Evolutionary conservation across 2,113 vertebrate species (phyloP), one percentile per base, ranked within the genome.

Genomic region (Proteles cristata): DNA sequence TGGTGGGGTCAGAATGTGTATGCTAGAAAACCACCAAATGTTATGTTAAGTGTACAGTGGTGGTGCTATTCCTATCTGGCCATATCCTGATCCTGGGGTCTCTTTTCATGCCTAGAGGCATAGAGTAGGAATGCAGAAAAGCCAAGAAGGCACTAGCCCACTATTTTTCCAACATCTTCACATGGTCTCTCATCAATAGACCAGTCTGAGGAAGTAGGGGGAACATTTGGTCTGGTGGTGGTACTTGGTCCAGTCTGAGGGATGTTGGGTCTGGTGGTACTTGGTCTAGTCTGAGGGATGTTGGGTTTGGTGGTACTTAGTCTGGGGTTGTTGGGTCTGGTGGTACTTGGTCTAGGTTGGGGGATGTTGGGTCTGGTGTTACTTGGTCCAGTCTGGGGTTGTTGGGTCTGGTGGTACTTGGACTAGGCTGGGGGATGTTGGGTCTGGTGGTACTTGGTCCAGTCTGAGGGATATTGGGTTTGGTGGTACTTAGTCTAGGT

Each of bases 351-450:
- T 39, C 39, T 31, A 31, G 28, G 4, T 28, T 31, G 63, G 63
- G 17, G 25, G 28, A 66, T 0, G 0, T 2, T 65, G 63, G 25
- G 8, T 63, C 23, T 63, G 61, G 3, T 11, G 25, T 8, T 4
- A 63, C 25, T 26, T 11, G 61, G 65, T 1, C 28, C 5, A 31
- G 5, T 28, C 17, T 14, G 66, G 63, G 66, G 31, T n/a, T 0
- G 0, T 0, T 66, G 65, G 63, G 10, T 65, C 63, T 28, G 58
- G 26, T 12, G 11, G 11, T 2, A 65, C 26, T 28, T 12, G 63
- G 6, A 17, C 31, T 33, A 33, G 66, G 6, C 28, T n/a, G 31
- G 66, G 11, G 31, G 31, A 68, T 0, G 0, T 7, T 33, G 28
- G 11, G 58, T 58, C 21, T 58, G 58, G 7, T 23, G 58, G 7